A percentile compares a stretch with the other conserved stretches of the same genome.
Conservation (phyloP, 2,888 invertebrate genomes). For the Margaritifera margaritifera region DNA sequence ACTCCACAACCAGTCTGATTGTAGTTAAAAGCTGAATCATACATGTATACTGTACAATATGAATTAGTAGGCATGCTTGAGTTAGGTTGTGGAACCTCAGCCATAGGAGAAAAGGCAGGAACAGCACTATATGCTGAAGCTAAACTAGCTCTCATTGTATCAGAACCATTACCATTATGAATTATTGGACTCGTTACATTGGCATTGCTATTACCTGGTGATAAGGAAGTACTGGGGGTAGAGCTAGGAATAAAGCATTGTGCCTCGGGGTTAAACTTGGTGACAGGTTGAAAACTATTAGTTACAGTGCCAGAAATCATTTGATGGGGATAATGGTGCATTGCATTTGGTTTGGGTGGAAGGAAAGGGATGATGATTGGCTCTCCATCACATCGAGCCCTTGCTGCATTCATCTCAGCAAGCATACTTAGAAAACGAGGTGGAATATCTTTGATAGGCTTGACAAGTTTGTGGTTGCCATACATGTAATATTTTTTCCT, state of each 20-base stretch:
- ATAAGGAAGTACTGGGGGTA: too few relatives aligned
- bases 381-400: constrained; percentile 63
- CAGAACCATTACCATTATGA: too few relatives aligned
- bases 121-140: too few relatives aligned
- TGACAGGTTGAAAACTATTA: not conserved
- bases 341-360: constrained; percentile 28
- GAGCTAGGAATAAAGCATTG: constrained; percentile 49
- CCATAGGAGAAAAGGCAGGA: too few relatives aligned
- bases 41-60: too few relatives aligned
- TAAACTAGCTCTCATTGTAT: too few relatives aligned
- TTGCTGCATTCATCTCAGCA: constrained; percentile 57
- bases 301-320: not conserved
- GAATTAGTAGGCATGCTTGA: too few relatives aligned
- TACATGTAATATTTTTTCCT: constrained; percentile 65
- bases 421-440: constrained; percentile 63
- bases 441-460: constrained; percentile 69
- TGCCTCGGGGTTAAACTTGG: constrained; percentile 48
- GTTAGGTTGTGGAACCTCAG: too few relatives aligned
- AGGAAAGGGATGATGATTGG: constrained; percentile 58
- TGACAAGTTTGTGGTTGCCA: constrained; percentile 63
- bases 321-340: constrained; percentile 2
- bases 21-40: too few relatives aligned
- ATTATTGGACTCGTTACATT: too few relatives aligned
- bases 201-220: too few relatives aligned
- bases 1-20: too few relatives aligned